These are phyloP conservation scores for Gila robusta DNA, from an alignment of 2,797 vertebrate species.

Conservation along the genomic window DNA sequence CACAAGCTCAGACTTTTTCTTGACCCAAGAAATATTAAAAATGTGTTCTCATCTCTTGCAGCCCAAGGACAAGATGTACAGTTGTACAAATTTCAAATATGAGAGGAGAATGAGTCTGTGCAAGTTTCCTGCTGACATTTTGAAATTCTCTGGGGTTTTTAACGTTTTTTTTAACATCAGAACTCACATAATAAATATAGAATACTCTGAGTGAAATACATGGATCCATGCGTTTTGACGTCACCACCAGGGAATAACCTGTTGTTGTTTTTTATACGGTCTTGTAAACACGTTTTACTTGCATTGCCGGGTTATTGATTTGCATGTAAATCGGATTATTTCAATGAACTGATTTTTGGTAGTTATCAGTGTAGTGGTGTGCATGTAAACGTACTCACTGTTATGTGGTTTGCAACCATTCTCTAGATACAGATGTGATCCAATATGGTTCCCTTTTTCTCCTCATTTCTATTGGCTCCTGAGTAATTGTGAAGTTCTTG, in stretches of 20 bases:
- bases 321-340: neutral
- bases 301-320: neutral
- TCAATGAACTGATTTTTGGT: neutral
- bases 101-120: neutral
- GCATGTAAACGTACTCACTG: neutral
- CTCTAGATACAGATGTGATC: neutral
- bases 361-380: neutral
- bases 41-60: neutral
- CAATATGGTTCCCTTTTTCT: conserved; percentile 20
- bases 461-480: neutral
- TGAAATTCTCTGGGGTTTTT: neutral
- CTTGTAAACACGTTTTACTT: neutral
- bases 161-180: neutral
- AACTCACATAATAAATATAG: neutral
- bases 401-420: neutral
- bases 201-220: neutral
- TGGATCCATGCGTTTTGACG: neutral
- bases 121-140: neutral
- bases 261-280: neutral
- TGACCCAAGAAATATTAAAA: neutral
- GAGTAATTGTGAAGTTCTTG: conserved; percentile 37
- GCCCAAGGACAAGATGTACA: neutral
- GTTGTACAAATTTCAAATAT: neutral
- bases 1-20: neutral
- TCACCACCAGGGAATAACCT: neutral